Evolutionary conservation across 2,888 invertebrate species (phyloP), one percentile per base, ranked within the genome.

Genomic region (Habrosyne pyritoides): DNA sequence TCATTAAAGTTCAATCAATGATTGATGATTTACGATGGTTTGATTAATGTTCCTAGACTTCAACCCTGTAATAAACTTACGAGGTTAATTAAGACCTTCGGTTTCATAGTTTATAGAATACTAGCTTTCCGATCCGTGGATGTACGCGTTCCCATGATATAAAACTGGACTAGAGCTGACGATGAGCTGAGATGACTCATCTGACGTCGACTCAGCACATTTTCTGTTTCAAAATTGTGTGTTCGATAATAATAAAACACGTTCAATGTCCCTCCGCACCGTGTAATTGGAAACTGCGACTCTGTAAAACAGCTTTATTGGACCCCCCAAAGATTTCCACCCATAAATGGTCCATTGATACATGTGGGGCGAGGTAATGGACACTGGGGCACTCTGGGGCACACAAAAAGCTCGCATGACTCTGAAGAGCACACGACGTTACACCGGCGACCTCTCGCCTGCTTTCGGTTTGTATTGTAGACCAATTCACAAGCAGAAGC

Each of bases 331-430:
- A 28, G 28, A 50, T 50, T 48, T 47, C 33, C 21, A 21, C 21
- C 47, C 28, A 53, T 26, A 53, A 52, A 46, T 48, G 52, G 53
- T 54, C 58, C 56, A 60, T 64, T 64, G 59, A 58, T 49, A 57
- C 52, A 60, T 56, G 60, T 59, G 57, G 61, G 60, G 53, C 60
- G 57, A 8, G 28, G 60, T 60, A 59, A 62, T 55, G 59, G 63
- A 63, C 62, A 57, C 57, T 46, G 51, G 21, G n/a, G 55, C 47
- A 42, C 42, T 49, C 28, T 21, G 33, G 33, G 48, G 42, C 22
- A 24, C 51, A 53, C 58, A 59, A 59, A 58, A 59, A 59, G 47
- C 47, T 30, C 21, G 21, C 48, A 42, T 49, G 48, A 53, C 48
- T 22, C 47, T 48, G 47, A 24, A 50, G 48, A 53, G 55, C 53